A percentile compares a stretch with the other conserved stretches of the same genome.
Evolutionary conservation across 2,113 vertebrate genomes (phyloP).

Genomic region (Epinephelus lanceolatus): DNA sequence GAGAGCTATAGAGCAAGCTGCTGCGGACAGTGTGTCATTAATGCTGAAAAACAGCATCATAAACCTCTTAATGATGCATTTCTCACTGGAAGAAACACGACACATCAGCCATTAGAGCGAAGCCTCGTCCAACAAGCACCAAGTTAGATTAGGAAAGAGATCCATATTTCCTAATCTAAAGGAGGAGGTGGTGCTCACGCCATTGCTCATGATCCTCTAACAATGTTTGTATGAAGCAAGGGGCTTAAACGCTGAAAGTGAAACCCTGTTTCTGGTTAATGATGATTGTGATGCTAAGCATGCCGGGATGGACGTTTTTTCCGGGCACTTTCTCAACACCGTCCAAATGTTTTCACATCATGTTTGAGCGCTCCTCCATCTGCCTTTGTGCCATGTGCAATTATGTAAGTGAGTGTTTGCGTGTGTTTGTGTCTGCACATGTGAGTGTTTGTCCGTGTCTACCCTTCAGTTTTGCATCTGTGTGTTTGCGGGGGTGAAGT

Average conservation of each 20-base stretch:
- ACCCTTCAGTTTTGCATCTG: conserved; percentile 18
- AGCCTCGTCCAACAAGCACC: not conserved
- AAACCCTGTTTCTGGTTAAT: conserved; percentile 4
- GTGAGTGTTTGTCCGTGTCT: conserved; percentile 42
- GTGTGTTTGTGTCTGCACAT: conserved; percentile 49
- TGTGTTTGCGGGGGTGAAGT: conserved; percentile 37
- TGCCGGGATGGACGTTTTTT: not conserved
- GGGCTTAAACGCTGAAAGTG: conserved; percentile 6
- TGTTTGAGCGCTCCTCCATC: conserved; percentile 8
- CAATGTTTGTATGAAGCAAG: not conserved
- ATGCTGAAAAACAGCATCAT: not conserved
- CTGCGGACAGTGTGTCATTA: not conserved
- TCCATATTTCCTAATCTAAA: conserved; percentile 4
- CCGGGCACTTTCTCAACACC: conserved; percentile 27
- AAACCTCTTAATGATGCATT: conserved; percentile 7
- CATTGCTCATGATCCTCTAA: not conserved
- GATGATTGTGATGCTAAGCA: not conserved
- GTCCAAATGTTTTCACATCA: conserved; percentile 23
- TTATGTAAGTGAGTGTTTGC: conserved; percentile 46
- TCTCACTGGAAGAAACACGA: conserved; percentile 30
- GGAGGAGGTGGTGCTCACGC: not conserved
- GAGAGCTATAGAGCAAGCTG: not conserved
- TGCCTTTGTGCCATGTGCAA: conserved; percentile 37
- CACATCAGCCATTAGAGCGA: conserved; percentile 26
- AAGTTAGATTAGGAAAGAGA: conserved; percentile 1